Base-by-base conservation (phyloP, 2,888 invertebrate species). In the Pollenia labialis region DNA sequence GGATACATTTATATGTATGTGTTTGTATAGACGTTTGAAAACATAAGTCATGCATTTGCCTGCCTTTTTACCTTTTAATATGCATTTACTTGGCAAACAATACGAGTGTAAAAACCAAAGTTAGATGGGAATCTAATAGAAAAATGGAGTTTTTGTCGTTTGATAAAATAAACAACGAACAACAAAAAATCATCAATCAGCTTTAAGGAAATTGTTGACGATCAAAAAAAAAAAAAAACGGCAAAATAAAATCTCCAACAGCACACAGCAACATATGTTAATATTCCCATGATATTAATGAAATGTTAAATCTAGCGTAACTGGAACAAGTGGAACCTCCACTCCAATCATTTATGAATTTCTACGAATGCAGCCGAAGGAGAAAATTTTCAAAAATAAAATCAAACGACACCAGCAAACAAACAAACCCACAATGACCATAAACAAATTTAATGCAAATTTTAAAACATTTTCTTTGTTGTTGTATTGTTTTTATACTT, bases 301-400 rank as follows among this genome's bases (percentile, higher is more conserved):
- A 87, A 81, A 87, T 84, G 84, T 76, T 87, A 87, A 87, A 88
- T 88, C 85, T 88, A 88, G 88, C 88, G 88, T 88, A 89, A 88
- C 89, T 88, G 89, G 88, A 88, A 89, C 88, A 88, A 88, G 88
- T 85, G 85, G 82, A 82, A 68, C 81, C 81, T 50, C 72, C 81
- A 76, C 75, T 71, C 50, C 18, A 66, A 11, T 32, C 54, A 66
- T 42, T 88, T 75, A 79, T 83, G 88, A 90, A 89, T n/a, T n/a
- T n/a, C n/a, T 89, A 88, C 90, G 90, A 89, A 82, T 75, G 69
- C 40, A 80, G 87, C 85, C 84, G 18, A 72, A 60, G 50, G 54
- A 72, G 52, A 23, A 76, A 75, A 44, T 46, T 66, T 42, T 40
- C n/a, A 16, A 40, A 50, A 60, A 52, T 14, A 32, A 18, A 58